Percentiles rank a stretch among this genome's conserved stretches.
phyloP scores from a whole-genome alignment of 2,797 vertebrate genomes.

The Apogon hyalosoma region DNA sequence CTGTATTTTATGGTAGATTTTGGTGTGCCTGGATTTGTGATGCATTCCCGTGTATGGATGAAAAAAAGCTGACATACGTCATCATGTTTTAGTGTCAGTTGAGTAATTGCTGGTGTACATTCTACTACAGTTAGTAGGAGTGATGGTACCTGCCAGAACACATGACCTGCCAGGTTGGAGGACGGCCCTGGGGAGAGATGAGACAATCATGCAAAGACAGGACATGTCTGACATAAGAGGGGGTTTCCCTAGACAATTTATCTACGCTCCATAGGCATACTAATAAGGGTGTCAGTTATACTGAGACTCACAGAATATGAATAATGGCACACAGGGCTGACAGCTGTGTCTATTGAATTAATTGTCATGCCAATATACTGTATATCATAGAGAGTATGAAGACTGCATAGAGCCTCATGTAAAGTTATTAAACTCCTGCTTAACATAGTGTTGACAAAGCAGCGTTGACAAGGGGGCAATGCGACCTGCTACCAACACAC shows the following conservation, averaged over 20 bases:
- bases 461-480: conserved; percentile 30
- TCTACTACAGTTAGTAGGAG: conserved; percentile 48
- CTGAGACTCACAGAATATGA: conserved; percentile 20
- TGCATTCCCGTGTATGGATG: conserved; percentile 18
- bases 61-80: conserved; percentile 38
- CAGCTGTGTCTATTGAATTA: not conserved
- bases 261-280: conserved; percentile 45
- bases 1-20: too few relatives aligned
- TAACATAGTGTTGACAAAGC: conserved; percentile 42
- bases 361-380: not conserved
- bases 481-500: conserved; percentile 61
- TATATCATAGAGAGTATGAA: not conserved
- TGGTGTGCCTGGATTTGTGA: conserved; percentile 10
- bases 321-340: conserved; percentile 1
- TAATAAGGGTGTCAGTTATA: conserved; percentile 38
- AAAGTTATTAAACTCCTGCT: conserved; percentile 27
- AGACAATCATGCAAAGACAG: conserved; percentile 51
- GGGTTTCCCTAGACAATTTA: conserved; percentile 64
- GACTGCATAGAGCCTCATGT: conserved; percentile 10
- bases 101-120: conserved; percentile 52
- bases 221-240: conserved; percentile 63
- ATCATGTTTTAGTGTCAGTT: conserved; percentile 43
- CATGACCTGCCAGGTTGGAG: conserved; percentile 66
- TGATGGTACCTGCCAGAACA: conserved; percentile 63
- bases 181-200: conserved; percentile 53